Percentiles rank a stretch among this genome's conserved stretches.
Conservation (phyloP, 2,797 vertebrate species). For the Arrhamphus sclerolepis region DNA sequence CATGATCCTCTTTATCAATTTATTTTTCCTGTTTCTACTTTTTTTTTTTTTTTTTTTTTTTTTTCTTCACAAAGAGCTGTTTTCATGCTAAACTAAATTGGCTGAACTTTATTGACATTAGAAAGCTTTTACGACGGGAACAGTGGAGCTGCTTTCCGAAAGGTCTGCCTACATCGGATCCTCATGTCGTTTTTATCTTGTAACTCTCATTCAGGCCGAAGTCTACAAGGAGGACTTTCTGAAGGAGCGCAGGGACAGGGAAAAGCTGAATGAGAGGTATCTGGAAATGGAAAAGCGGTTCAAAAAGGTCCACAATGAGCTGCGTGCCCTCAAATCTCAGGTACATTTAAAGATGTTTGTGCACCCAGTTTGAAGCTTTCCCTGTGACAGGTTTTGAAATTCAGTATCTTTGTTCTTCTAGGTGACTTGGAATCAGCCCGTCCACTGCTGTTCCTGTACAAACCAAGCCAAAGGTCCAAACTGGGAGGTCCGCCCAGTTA, state of each 20-base stretch:
- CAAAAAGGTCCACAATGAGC: slow-evolving; percentile 44
- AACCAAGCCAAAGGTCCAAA: background rate
- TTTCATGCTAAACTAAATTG: background rate
- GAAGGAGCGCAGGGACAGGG: slow-evolving; percentile 69
- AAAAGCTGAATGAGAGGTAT: slow-evolving; percentile 63
- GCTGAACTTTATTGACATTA: background rate
- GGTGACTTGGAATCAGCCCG: slow-evolving; percentile 9
- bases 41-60: background rate
- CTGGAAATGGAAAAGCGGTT: slow-evolving; percentile 61
- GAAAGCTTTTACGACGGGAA: too few relatives aligned
- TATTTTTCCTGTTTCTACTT: too few relatives aligned
- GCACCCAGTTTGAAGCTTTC: background rate
- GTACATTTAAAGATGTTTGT: slow-evolving; percentile 20
- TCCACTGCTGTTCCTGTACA: slow-evolving; percentile 27
- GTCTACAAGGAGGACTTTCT: slow-evolving; percentile 76
- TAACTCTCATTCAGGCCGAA: slow-evolving; percentile 51
- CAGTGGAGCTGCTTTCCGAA: too few relatives aligned
- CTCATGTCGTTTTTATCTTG: background rate
- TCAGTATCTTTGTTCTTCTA: slow-evolving; percentile 14
- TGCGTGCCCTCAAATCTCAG: slow-evolving; percentile 56
- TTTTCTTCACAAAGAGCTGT: background rate
- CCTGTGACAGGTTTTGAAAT: background rate
- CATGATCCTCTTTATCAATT: too few relatives aligned
- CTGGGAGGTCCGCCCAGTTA: background rate
- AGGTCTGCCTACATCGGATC: background rate